Evolutionary conservation across 2,797 vertebrate genomes (phyloP), one percentile per base, ranked within the genome.

Genomic region (Gadopsis marmoratus): DNA sequence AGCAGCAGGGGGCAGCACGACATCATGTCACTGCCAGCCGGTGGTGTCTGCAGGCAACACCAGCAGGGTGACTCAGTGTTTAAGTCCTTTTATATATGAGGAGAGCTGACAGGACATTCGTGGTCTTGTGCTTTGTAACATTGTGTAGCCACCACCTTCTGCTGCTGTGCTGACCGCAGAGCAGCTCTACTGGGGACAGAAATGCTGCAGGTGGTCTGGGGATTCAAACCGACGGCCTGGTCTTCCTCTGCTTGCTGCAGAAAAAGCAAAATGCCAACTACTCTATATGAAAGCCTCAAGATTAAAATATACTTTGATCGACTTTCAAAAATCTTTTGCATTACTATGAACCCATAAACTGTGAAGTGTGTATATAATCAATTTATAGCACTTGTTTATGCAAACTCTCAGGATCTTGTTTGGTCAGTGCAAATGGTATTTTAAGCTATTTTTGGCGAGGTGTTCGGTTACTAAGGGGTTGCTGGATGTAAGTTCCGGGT

Each of bases 1-100:
- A 83, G 14, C 89, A 92, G 43, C 76, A 91, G 88, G 79, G 73
- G 88, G 59, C 91, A 89, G 74, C 81, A 76, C 65, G 71, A 2
- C 80, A 72, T 72, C 17, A 67, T 6, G 5, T 23, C 68, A n/a
- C 35, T 54, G 31, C 12, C 0, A 4, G 7, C 55, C 13, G 19
- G 0, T 19, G 11, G 13, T 3, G 4, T 37, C 70, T 72, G 54
- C 71, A 78, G 70, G 67, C 1, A 33, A n/a, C 58, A 33, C 31
- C 29, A n/a, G 12, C 43, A 29, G 35, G 29, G 29, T 19, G 12
- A 5, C 2, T 47, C 10, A 7, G 10, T 14, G 19, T 65, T 50
- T 17, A 14, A 41, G 12, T 43, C 41, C 48, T 66, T 9, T 33
- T 26, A 50, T 0, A 26, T 0, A 43, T 5, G n/a, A 47, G 7